Evolutionary conservation across 2,113 vertebrate genomes (phyloP), one percentile per base, ranked within the genome.

Genomic region (Ailuropoda melanoleuca): DNA sequence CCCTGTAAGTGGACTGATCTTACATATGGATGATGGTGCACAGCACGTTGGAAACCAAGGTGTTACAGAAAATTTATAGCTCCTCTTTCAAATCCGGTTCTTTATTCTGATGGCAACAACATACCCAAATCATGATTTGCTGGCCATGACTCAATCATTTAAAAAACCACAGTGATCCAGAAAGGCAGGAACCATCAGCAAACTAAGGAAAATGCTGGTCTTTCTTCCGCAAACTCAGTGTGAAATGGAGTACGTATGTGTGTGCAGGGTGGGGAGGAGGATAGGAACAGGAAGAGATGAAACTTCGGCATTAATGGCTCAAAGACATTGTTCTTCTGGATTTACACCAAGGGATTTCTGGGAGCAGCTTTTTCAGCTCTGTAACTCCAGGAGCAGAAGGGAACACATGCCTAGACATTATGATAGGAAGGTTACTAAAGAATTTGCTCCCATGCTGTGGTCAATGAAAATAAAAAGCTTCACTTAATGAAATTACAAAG

Each of bases 251-350:
- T 15, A 15, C 15, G 6, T 23, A 19, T 74, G 26, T 2, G 19
- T 29, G 8, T 29, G 39, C 18, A 39, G 12, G 3, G 0, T 2
- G 10, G 5, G 37, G 26, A n/a, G 39, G 26, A 4, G 0, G 21
- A 23, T 77, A 15, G 18, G 56, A 17, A 11, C 15, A 3, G 15
- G 43, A 78, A 48, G 62, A 62, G 26, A 66, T 29, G 24, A 29
- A 70, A 70, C 15, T 56, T 81, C 24, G n/a, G 29, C 43, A 48
- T 53, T 8, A 80, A 46, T 53, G 13, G 11, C 26, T n/a, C n/a
- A 3, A 26, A 77, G 39, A 18, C 77, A 37, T 31, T 88, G 8
- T 19, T n/a, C 10, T 19, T 58, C 24, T 50, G 7, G 23, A 70
- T 55, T 77, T 5, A 26, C 3, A 19, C 21, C 50, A 37, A 10